Evolutionary conservation across 2,797 vertebrate genomes (phyloP).

Genomic region (Crenichthys baileyi): DNA sequence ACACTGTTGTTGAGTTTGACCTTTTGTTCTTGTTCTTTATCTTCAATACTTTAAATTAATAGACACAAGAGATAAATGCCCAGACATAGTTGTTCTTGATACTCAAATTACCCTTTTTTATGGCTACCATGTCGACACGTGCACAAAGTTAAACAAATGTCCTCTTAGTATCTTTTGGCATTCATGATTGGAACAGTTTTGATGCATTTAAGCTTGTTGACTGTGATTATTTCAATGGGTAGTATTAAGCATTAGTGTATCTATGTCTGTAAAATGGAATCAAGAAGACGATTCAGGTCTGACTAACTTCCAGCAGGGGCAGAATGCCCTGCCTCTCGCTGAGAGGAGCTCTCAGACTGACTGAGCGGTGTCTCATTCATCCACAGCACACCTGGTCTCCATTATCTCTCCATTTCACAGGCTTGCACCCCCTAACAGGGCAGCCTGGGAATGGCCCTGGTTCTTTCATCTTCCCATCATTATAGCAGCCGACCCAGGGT

Average conservation of each 20-base stretch:
- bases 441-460: constrained; percentile 86
- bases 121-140: constrained; percentile 22
- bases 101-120: constrained; percentile 55
- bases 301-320: constrained; percentile 43
- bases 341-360: constrained; percentile 79
- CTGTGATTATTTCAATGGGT: not conserved
- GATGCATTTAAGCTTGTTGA: constrained; percentile 3
- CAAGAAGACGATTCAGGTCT: constrained; percentile 24
- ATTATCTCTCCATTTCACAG: constrained; percentile 89
- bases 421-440: constrained; percentile 82
- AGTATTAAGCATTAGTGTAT: not conserved
- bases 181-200: constrained; percentile 22
- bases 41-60: constrained; percentile 74
- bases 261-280: not conserved
- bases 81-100: constrained; percentile 59
- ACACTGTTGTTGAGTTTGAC: constrained; percentile 74
- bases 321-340: constrained; percentile 71
- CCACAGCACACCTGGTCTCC: constrained; percentile 86
- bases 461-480: constrained; percentile 89
- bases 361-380: constrained; percentile 80
- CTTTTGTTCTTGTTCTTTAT: constrained; percentile 71
- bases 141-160: constrained; percentile 8
- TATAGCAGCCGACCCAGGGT: constrained; percentile 84
- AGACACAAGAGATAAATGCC: constrained; percentile 60
- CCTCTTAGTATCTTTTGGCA: not conserved